Conservation (phyloP, 2,113 vertebrate species). For the Lates calcarifer region DNA sequence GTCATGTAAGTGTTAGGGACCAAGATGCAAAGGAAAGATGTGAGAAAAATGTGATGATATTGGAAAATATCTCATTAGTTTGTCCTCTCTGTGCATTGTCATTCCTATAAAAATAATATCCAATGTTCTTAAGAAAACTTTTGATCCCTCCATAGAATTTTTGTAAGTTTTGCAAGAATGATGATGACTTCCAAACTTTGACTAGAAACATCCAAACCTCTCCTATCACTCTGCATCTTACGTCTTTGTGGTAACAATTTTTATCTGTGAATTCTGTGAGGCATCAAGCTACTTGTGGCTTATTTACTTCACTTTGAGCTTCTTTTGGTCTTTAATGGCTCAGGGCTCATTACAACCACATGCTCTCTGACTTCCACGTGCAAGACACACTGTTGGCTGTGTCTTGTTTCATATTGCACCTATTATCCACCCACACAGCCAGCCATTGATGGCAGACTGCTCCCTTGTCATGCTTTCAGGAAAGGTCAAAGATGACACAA, state of each 20-base stretch:
- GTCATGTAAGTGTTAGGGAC: too few species aligned
- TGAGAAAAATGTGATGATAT: not conserved
- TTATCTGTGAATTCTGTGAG: conserved; percentile 51
- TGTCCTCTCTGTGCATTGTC: not conserved
- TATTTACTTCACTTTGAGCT: conserved; percentile 60
- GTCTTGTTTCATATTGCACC: conserved; percentile 49
- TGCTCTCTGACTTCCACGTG: conserved; percentile 47
- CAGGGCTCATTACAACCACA: conserved; percentile 66
- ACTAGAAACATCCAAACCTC: conserved; percentile 10
- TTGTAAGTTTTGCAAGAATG: too few species aligned
- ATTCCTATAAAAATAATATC: not conserved
- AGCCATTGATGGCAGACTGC: conserved; percentile 14
- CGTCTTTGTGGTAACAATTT: conserved; percentile 38
- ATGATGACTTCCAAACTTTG: not conserved
- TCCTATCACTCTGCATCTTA: conserved; percentile 1
- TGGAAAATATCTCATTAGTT: too few species aligned
- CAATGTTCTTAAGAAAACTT: too few species aligned
- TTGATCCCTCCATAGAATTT: too few species aligned
- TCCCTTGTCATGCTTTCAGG: conserved; percentile 34
- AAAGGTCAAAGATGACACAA: conserved; percentile 37
- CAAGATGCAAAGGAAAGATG: too few species aligned
- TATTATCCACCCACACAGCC: conserved; percentile 39
- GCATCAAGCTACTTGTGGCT: conserved; percentile 44
- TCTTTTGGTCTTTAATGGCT: conserved; percentile 47
- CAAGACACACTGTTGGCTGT: conserved; percentile 50